Percentiles rank a stretch among this genome's conserved stretches.
Evolutionary conservation across 1,140 invertebrate species (phyloP).

Genomic region (Belonocnema kinseyi): DNA sequence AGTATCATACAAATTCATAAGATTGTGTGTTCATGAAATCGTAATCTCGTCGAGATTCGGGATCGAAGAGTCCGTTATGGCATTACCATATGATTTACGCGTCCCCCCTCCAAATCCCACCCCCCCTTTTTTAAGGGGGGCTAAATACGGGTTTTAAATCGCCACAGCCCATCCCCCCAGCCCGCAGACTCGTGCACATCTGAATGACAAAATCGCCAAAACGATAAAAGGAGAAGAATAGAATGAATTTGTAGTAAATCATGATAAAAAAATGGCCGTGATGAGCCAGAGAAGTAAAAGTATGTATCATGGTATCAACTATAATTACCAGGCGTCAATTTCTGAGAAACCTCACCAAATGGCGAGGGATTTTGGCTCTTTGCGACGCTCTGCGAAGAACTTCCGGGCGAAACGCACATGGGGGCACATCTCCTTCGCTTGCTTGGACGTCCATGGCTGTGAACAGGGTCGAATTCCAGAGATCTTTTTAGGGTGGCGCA

Average conservation of each 20-base stretch:
- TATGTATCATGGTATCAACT: too few relatives aligned
- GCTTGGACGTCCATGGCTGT: conserved; percentile 85
- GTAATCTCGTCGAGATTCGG: background rate
- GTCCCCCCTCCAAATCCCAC: conserved; percentile 47
- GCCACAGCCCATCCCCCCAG: conserved; percentile 22
- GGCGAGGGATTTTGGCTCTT: conserved; percentile 79
- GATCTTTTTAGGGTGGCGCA: conserved; percentile 96
- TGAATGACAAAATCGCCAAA: conserved; percentile 40
- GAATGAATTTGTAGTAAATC: background rate
- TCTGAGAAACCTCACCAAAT: conserved; percentile 85
- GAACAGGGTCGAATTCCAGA: conserved; percentile 93
- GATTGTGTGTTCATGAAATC: conserved; percentile 1
- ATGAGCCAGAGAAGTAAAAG: conserved; percentile 2
- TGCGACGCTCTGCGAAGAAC: conserved; percentile 77
- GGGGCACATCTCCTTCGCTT: conserved; percentile 93
- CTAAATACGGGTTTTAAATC: conserved; percentile 68
- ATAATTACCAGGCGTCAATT: conserved; percentile 88
- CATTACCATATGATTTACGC: conserved; percentile 73
- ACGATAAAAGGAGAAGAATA: conserved; percentile 23
- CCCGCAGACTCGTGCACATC: conserved; percentile 1
- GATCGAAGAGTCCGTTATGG: conserved; percentile 52
- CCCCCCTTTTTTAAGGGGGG: conserved; percentile 32
- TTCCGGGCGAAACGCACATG: conserved; percentile 82
- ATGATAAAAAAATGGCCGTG: conserved; percentile 63
- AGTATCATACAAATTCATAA: background rate